Conservation (phyloP, 2,797 vertebrate genomes). For the Babyrousa celebensis region DNA sequence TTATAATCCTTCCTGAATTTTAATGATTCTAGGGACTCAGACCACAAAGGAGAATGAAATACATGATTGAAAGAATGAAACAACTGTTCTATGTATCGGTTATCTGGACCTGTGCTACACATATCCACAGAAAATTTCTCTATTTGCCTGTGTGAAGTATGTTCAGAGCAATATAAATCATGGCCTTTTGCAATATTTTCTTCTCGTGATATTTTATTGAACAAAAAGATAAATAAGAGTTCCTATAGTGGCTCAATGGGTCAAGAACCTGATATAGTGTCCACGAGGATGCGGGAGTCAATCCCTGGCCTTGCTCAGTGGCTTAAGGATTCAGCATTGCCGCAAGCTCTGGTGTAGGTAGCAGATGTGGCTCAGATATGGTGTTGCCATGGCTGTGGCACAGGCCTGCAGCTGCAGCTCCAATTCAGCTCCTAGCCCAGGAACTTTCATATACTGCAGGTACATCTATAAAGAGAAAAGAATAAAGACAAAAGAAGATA, state of each 20-base stretch:
- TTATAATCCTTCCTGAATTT: slow-evolving; percentile 12
- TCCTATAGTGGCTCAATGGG: no score
- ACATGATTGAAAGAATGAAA: slow-evolving; percentile 8
- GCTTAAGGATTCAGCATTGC: no score
- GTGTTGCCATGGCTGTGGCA: no score
- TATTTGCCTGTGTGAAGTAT: neutral
- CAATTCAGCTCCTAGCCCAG: no score
- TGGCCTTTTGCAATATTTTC: slow-evolving; percentile 21
- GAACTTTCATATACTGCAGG: no score
- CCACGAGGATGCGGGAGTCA: no score
- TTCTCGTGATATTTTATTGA: slow-evolving; percentile 53
- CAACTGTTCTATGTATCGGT: neutral
- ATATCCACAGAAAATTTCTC: neutral
- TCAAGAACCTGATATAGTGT: no score
- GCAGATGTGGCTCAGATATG: no score
- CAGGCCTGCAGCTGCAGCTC: no score
- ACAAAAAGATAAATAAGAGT: neutral
- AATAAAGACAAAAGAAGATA: neutral
- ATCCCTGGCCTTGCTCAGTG: no score
- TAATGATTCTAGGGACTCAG: slow-evolving; percentile 15
- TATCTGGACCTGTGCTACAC: neutral
- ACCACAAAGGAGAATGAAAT: slow-evolving; percentile 49
- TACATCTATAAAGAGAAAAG: no score
- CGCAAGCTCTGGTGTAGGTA: no score
- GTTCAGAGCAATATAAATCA: neutral